Evolutionary conservation across 2,113 vertebrate species (phyloP).

Genomic region (Silurus asotus): DNA sequence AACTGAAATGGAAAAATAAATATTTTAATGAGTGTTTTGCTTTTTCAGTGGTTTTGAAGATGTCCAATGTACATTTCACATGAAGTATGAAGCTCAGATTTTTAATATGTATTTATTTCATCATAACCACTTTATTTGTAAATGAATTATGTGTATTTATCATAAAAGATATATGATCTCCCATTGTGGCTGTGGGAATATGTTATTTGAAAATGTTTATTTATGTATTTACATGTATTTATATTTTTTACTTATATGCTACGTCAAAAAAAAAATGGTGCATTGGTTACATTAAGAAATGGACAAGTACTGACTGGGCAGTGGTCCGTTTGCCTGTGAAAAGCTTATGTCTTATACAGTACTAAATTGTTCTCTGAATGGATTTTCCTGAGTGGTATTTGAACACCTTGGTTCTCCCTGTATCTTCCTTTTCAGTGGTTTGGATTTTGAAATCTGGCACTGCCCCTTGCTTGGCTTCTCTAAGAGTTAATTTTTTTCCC

Average conservation of each 20-base stretch:
- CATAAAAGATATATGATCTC: conserved; percentile 80
- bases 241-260: not conserved
- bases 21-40: conserved; percentile 99
- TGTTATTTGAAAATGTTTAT: conserved; percentile 37
- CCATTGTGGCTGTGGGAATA: conserved; percentile 39
- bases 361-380: not conserved
- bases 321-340: not conserved
- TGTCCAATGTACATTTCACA: conserved; percentile 99
- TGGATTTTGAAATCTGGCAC: conserved; percentile 35
- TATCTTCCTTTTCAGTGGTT: not conserved
- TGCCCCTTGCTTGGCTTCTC: conserved; percentile 8
- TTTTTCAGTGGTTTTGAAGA: conserved; percentile 91
- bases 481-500: not conserved
- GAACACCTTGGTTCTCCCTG: not conserved
- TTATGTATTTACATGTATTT: conserved; percentile 14
- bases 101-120: conserved; percentile 99
- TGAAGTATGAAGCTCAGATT: conserved; percentile 99
- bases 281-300: not conserved
- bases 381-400: not conserved
- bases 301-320: not conserved
- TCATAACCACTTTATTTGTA: conserved; percentile 99
- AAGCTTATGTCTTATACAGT: not conserved
- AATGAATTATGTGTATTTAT: conserved; percentile 99
- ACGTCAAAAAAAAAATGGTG: not conserved
- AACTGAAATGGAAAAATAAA: conserved; percentile 96